Percentiles rank a stretch among this genome's conserved stretches.
These are phyloP conservation scores for Crotophaga sulcirostris DNA, from an alignment of 2,113 vertebrate genomes.

Conservation along the genomic window DNA sequence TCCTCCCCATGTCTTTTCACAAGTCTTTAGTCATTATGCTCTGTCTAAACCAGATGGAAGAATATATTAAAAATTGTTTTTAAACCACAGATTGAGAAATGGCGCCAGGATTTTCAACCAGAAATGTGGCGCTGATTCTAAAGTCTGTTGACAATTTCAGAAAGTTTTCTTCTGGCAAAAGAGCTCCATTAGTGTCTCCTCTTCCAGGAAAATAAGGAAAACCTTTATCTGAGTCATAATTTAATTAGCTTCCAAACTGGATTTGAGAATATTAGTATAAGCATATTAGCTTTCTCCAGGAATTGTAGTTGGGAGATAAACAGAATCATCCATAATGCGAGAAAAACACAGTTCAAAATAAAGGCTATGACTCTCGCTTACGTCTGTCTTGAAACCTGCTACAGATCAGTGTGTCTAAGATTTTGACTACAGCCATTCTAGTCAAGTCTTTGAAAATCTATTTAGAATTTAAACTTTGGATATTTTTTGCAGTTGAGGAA, in stretches of 20 bases:
- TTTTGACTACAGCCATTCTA: neutral
- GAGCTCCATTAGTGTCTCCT: neutral
- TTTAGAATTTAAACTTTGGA: neutral
- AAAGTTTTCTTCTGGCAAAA: constrained; percentile 32
- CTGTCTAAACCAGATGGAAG: constrained; percentile 38
- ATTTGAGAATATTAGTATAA: constrained; percentile 15
- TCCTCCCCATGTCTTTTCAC: neutral
- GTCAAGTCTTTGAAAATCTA: neutral
- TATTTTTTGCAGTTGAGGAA: neutral
- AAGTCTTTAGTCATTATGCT: constrained; percentile 11
- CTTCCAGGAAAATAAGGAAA: constrained; percentile 37
- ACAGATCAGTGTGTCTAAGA: neutral
- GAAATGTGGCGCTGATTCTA: constrained; percentile 49
- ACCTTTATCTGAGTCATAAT: constrained; percentile 2
- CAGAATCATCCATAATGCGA: neutral
- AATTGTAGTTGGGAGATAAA: neutral
- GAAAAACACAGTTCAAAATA: neutral
- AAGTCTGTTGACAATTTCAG: constrained; percentile 56
- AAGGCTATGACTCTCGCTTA: neutral
- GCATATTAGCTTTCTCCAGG: neutral
- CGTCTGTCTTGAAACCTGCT: neutral
- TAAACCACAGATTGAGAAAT: constrained; percentile 32
- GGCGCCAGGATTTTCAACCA: constrained; percentile 49
- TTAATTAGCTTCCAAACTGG: neutral
- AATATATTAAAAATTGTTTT: constrained; percentile 52